Conservation (phyloP, 53 echinoderm and acorn worm species). For the Glandiceps talaboti region DNA sequence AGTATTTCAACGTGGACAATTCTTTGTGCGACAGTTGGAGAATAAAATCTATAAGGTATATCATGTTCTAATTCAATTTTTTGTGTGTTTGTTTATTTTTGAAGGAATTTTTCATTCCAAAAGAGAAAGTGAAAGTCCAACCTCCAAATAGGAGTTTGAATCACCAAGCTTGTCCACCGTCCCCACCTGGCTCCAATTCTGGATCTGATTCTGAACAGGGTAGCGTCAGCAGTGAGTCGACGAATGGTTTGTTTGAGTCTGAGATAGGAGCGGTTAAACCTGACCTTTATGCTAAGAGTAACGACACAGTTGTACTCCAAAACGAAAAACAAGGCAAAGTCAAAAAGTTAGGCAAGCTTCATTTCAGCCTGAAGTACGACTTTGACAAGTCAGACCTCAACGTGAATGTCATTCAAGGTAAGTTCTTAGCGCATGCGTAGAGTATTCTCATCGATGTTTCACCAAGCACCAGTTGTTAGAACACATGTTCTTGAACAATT, state of each 20-base stretch:
- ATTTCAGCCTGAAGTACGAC: conserved; percentile 85
- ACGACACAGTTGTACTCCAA: conserved; percentile 38
- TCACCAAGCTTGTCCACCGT: too few species aligned
- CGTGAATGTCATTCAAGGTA: conserved; percentile 77
- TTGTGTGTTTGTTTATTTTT: background rate
- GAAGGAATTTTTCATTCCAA: conserved; percentile 53
- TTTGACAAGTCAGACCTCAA: conserved; percentile 86
- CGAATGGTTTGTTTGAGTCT: conserved; percentile 54
- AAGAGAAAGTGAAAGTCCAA: conserved; percentile 48
- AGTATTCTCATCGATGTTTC: too few species aligned
- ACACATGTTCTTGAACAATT: too few species aligned
- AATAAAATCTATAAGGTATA: too few species aligned
- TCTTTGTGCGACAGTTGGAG: too few species aligned
- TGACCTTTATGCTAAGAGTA: conserved; percentile 66
- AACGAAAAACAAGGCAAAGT: conserved; percentile 7
- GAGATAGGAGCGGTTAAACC: conserved; percentile 77
- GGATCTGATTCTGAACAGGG: background rate
- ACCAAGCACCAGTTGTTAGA: too few species aligned
- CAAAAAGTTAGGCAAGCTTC: conserved; percentile 44
- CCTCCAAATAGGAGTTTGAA: conserved; percentile 1
- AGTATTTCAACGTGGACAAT: too few species aligned
- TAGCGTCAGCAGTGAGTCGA: conserved; percentile 48
- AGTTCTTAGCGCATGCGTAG: too few species aligned
- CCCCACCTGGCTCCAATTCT: background rate
- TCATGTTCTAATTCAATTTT: background rate